Evolutionary conservation across 1,140 invertebrate genomes (phyloP), one percentile per base, ranked within the genome.

Genomic region (Argopecten irradians): DNA sequence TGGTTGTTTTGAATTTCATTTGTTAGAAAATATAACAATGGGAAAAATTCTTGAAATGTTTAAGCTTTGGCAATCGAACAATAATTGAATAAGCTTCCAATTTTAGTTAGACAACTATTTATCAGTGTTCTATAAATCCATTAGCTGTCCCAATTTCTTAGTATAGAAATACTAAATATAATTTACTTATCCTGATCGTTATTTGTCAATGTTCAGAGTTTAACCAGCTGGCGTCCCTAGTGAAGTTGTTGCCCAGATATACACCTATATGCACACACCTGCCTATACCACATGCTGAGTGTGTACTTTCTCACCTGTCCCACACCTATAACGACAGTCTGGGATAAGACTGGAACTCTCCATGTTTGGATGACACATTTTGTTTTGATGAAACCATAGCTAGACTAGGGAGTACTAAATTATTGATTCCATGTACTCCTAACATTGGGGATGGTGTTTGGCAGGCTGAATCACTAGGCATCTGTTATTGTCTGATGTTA

Each of bases 61-160:
- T n/a, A 71, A 11, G 43, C 43, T 46, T 46, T 46, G 43, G 43
- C 43, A 46, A 16, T 3, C 14, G 55, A 71, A 71, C 36, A 39
- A 39, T 71, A 71, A n/a, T 71, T 71, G 55, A 71, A 71, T 71
- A 71, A 71, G 55, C 55, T 71, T 71, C 55, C 55, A 71, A n/a
- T 71, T 71, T 46, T 46, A 46, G 43, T 46, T 71, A 71, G 55
- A 8, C 7, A n/a, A 3, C 55, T 71, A 11, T 71, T 71, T 71
- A 71, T 16, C 28, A n/a, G 2, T 71, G 55, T 28, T 16, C 55
- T 71, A n/a, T n/a, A n/a, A n/a, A n/a, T n/a, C n/a, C n/a, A n/a
- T n/a, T n/a, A n/a, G n/a, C n/a, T n/a, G n/a, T n/a, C n/a, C n/a
- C n/a, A n/a, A n/a, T n/a, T n/a, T n/a, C n/a, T n/a, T n/a, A n/a